These are phyloP conservation scores for Smutsia gigantea DNA, from an alignment of 2,797 vertebrate genomes.

Conservation along the genomic window DNA sequence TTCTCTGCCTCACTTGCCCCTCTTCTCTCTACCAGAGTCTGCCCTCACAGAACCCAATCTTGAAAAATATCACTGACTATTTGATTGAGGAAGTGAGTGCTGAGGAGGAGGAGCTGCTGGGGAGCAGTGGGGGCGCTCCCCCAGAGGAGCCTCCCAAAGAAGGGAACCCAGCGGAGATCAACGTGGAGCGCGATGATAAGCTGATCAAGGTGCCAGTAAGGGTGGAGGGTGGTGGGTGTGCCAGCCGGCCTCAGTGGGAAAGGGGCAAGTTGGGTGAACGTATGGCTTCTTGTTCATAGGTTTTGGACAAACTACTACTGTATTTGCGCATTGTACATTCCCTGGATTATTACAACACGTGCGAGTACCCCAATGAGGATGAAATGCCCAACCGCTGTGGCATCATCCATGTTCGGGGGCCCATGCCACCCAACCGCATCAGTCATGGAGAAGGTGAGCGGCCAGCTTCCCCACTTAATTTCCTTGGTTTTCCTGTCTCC, in stretches of 20 bases:
- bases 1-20: neutral
- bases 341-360: constrained; percentile 96
- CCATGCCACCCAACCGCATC: constrained; percentile 94
- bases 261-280: neutral
- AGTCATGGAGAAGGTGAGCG: constrained; percentile 92
- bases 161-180: constrained; percentile 92
- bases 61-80: constrained; percentile 97
- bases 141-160: constrained; percentile 92
- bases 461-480: neutral
- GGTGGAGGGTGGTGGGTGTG: accelerated
- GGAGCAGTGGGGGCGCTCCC: constrained; percentile 88
- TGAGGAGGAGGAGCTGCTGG: constrained; percentile 95
- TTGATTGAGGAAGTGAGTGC: constrained; percentile 97
- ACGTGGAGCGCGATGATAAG: constrained; percentile 94
- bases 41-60: constrained; percentile 93
- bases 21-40: constrained; percentile 79
- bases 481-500: neutral
- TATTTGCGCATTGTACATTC: constrained; percentile 96
- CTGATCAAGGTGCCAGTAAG: constrained; percentile 90
- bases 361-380: constrained; percentile 96
- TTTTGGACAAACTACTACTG: constrained; percentile 93
- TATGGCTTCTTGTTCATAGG: constrained; percentile 82
- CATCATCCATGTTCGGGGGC: constrained; percentile 95
- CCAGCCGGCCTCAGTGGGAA: neutral
- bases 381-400: constrained; percentile 98